Evolutionary conservation across 2,888 invertebrate species (phyloP), one percentile per base, ranked within the genome.

Genomic region (Meliscaeva auricollis): DNA sequence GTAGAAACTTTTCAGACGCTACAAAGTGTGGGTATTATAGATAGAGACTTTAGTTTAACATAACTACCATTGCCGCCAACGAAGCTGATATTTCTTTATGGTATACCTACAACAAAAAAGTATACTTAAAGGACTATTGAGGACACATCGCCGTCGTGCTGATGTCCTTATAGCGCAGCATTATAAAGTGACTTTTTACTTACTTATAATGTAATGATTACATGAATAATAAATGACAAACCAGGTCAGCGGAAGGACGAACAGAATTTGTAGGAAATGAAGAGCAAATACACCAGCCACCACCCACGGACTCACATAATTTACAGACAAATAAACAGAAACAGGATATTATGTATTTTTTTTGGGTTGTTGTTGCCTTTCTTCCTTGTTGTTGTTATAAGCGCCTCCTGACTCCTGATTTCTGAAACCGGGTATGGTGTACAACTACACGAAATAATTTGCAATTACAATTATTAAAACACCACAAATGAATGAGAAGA

Each of bases 201-300:
- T 87, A 88, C 88, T 88, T 90, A n/a, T n/a, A 89, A 90, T 89
- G 90, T 90, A 89, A 90, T 90, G 90, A 90, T 90, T 90, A 89
- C 89, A 90, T 90, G 89, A 90, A 90, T 90, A 89, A 90, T 89
- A 89, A 88, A 90, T 89, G 60, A 72, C 80, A 75, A 75, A 78
- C 44, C 78, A 74, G 74, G 83, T 83, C 81, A 72, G 48, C 64
- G 32, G 38, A 62, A 38, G 17, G 35, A 66, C 20, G 26, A 41
- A 56, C 22, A 60, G n/a, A 17, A 41, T 30, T 9, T 52, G 7
- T n/a, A 52, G 32, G 7, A 54, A 46, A 66, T 46, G 52, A 4
- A 13, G 17, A 48, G 15, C 15, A 66, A 62, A 41, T 62, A 62
- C 9, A 38, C 1, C n/a, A n/a, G 13, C 20, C 68, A 48, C 22